Percentiles rank a stretch among this genome's conserved stretches.
Conservation (phyloP, 2,888 invertebrate genomes). For the Melinaea menophilus region DNA sequence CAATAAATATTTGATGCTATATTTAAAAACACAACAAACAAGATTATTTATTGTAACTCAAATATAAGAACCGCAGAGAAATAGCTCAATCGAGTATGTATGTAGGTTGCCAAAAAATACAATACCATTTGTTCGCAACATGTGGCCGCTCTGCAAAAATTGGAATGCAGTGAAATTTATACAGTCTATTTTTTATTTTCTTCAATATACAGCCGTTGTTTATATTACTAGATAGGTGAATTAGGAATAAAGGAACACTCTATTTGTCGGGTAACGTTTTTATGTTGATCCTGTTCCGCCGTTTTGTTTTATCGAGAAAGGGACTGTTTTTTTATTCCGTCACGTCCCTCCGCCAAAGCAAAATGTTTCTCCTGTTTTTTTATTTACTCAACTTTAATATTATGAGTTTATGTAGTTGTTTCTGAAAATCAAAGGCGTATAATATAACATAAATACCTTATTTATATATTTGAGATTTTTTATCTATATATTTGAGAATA, state of each 20-base stretch:
- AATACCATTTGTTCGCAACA: conserved; percentile 34
- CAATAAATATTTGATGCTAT: no score
- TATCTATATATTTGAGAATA: no score
- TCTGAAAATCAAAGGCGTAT: no score
- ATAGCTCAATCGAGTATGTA: conserved; percentile 27
- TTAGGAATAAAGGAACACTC: conserved; percentile 8
- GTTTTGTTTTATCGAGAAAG: neutral
- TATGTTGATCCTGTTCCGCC: conserved; percentile 1
- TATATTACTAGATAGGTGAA: conserved; percentile 11
- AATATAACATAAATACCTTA: no score
- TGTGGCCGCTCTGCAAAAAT: conserved; percentile 32
- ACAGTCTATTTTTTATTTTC: conserved; percentile 26
- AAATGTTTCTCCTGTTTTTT: neutral
- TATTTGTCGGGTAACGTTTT: conserved; percentile 7
- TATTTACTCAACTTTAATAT: no score
- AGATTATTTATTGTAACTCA: conserved; percentile 13
- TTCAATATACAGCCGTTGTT: conserved; percentile 10
- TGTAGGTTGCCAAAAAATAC: conserved; percentile 31
- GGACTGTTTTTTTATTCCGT: conserved; percentile 7
- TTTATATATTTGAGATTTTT: no score
- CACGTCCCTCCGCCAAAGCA: neutral
- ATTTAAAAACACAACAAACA: no score
- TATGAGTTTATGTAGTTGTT: no score
- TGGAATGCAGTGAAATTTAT: conserved; percentile 34
- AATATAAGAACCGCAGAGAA: conserved; percentile 23